Conservation (phyloP, 1,140 invertebrate species). For the Drosophila bocqueti region DNA sequence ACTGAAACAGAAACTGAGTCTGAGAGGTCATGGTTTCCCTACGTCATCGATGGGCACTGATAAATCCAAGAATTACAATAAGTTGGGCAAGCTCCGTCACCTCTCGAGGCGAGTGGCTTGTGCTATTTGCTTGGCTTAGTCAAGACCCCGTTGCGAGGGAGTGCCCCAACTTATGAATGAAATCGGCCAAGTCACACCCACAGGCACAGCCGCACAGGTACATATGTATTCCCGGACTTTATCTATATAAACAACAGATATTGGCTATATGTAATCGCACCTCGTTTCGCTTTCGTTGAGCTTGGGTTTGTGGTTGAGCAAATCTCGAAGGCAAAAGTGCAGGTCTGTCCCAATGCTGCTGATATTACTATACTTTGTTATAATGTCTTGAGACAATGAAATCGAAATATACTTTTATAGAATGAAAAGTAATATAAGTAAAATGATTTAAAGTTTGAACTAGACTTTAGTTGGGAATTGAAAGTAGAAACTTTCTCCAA, state of each 20-base stretch:
- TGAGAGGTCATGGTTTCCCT: slow-evolving; percentile 64
- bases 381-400: neutral
- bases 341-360: slow-evolving; percentile 4
- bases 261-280: slow-evolving; percentile 63
- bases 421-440: neutral
- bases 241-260: slow-evolving; percentile 78
- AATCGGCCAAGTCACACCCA: slow-evolving; percentile 70
- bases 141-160: slow-evolving; percentile 42
- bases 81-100: slow-evolving; percentile 32
- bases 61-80: slow-evolving; percentile 52
- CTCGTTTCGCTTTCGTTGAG: slow-evolving; percentile 62
- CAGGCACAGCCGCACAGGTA: slow-evolving; percentile 34
- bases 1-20: slow-evolving; percentile 14
- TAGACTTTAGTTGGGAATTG: neutral
- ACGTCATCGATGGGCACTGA: slow-evolving; percentile 68
- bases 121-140: slow-evolving; percentile 57
- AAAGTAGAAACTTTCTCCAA: neutral
- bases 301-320: slow-evolving; percentile 14
- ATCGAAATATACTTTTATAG: neutral
- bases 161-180: slow-evolving; percentile 69
- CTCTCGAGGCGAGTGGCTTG: slow-evolving; percentile 31
- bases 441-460: neutral
- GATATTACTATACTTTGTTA: neutral
- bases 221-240: slow-evolving; percentile 33
- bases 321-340: slow-evolving; percentile 5